Base-by-base conservation (phyloP, 64 coral and sea anemone genomes). In the Anthopleura sola region DNA sequence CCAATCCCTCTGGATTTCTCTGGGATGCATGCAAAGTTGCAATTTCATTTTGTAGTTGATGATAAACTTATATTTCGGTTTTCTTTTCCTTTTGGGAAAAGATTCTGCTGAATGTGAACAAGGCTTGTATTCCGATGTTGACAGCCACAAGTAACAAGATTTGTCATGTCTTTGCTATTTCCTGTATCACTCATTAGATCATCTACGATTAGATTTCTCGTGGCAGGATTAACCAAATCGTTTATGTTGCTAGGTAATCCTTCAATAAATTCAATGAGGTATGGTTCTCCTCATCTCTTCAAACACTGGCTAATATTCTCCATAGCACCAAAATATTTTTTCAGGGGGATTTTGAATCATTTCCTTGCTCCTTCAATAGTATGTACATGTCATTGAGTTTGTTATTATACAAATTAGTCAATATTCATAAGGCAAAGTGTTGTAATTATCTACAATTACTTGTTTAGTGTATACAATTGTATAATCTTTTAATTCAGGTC, bases 101-200 rank as follows among this genome's bases (percentile, higher is more conserved):
- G 19, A 37, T 86, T 83, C 74, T 92, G 90, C 31, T 23, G 18
- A 28, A 92, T 69, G 21, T 50, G 68, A 56, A 92, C 83, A 0
- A 87, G 23, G 85, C 37, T 74, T 6, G 54, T 11, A 55, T 87
- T 86, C 26, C 78, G 57, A 75, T 92, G 90, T 55, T 87, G 90
- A 10, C 39, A 86, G 2, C 90, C 90, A 10, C 66, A 60, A 24
- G 90, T 92, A 29, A 92, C 80, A 24, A 90, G 49, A 75, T 90
- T 92, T 0, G 64, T 17, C 17, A 92, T 82, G 55, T 75, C 55
- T 39, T 37, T 87, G 29, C 83, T 57, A 17, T 36, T 87, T 3
- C 80, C 46, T 9, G 46, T 14, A 20, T 92, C 75, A 28, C 64
- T 55, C 90, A 86, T 86, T 13, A 51, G 26, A 87, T 92, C 84